Conservation (phyloP, 2,888 invertebrate species). For the Thecocarcelia acutangulata region DNA sequence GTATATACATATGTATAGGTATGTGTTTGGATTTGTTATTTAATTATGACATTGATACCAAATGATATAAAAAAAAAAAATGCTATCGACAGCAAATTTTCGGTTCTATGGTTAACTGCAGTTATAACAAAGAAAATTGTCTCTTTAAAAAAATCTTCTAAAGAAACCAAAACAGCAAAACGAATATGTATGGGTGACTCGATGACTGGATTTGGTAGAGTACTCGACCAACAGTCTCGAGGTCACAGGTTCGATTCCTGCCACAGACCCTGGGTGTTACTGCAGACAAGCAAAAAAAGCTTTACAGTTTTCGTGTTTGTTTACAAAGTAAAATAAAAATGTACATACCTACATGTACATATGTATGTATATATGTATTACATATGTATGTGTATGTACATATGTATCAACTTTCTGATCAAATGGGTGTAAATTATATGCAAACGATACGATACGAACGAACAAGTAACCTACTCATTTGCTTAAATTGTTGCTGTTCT, state of each 20-base stretch:
- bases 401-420: slow-evolving; percentile 19
- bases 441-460: background rate
- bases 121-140: background rate
- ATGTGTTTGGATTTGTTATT: no score
- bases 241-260: no score
- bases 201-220: no score
- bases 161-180: no score
- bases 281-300: no score
- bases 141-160: background rate
- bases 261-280: no score
- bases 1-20: background rate
- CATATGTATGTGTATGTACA: no score
- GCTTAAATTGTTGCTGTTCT: background rate
- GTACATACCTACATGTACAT: background rate
- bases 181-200: no score
- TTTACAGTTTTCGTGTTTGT: no score
- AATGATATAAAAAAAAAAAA: background rate
- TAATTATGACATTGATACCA: background rate
- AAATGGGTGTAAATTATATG: slow-evolving; percentile 19
- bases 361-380: background rate
- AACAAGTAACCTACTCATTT: slow-evolving; percentile 1
- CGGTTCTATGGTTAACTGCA: background rate
- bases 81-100: background rate
- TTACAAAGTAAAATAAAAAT: no score
- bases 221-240: no score